Conservation (phyloP, 2,888 invertebrate species). For the Ariolimax columbianus region DNA sequence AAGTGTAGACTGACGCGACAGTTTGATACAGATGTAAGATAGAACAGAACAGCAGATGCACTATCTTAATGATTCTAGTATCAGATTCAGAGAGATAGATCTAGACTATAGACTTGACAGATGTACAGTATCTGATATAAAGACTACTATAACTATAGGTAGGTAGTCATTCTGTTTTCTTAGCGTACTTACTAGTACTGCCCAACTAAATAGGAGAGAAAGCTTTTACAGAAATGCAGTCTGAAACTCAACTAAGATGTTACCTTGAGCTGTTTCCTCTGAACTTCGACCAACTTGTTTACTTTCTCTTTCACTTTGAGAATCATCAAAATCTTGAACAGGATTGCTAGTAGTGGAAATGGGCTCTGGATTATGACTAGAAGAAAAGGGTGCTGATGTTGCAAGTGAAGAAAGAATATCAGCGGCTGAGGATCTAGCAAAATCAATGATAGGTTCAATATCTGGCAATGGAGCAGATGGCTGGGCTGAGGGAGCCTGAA, state of each 20-base stretch:
- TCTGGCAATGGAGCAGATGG: constrained; percentile 56
- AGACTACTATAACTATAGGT: too few species aligned
- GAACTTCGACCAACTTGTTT: constrained; percentile 31
- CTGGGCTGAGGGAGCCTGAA: constrained; percentile 34
- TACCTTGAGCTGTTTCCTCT: constrained; percentile 36
- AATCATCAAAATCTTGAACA: constrained; percentile 23
- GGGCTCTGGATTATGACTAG: constrained; percentile 48
- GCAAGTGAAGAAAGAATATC: constrained; percentile 47
- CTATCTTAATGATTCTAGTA: background rate
- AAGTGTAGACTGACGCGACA: too few species aligned
- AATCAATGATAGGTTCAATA: constrained; percentile 50
- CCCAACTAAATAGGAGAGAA: background rate
- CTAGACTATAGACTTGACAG: too few species aligned
- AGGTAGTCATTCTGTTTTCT: background rate
- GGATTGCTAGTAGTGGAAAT: constrained; percentile 43
- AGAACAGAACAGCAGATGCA: background rate
- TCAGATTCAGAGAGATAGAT: too few species aligned
- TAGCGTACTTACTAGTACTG: background rate
- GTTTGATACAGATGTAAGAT: background rate
- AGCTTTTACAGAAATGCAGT: background rate
- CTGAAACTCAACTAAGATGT: constrained; percentile 4
- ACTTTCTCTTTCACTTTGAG: constrained; percentile 1
- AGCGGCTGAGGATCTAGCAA: constrained; percentile 43
- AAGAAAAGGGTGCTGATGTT: constrained; percentile 54
- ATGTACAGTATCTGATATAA: too few species aligned